Conservation (phyloP, 35 echinoderm and acorn worm species). For the Patiria miniata region DNA sequence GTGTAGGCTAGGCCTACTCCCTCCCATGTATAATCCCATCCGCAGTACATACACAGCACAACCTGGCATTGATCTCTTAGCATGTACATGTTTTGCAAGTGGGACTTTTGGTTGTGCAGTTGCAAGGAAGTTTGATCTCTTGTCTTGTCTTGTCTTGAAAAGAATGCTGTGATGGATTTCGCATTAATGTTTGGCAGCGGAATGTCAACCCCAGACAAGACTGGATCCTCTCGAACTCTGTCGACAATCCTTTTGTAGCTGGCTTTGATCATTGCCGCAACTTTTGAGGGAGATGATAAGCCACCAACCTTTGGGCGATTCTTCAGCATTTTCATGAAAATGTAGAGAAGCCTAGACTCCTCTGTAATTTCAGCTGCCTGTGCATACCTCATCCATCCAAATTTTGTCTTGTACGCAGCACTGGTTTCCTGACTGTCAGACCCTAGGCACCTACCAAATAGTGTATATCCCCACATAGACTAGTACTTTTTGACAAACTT, state of each 20-base stretch:
- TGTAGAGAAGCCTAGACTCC: slow-evolving; percentile 49
- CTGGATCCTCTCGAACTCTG: slow-evolving; percentile 37
- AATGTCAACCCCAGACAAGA: slow-evolving; percentile 18
- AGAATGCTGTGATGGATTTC: slow-evolving; percentile 49
- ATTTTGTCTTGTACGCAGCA: slow-evolving; percentile 65
- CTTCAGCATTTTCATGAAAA: slow-evolving; percentile 57
- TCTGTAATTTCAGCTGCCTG: slow-evolving; percentile 57
- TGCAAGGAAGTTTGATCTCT: slow-evolving; percentile 34
- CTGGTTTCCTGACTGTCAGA: slow-evolving; percentile 9
- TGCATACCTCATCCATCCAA: slow-evolving; percentile 50
- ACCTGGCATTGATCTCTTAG: no score
- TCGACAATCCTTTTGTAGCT: slow-evolving; percentile 48
- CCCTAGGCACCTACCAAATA: slow-evolving; percentile 54
- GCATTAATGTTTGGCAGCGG: slow-evolving; percentile 58
- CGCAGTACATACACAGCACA: no score
- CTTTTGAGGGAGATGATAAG: slow-evolving; percentile 55
- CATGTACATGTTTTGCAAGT: no score
- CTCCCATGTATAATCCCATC: no score
- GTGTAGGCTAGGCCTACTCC: no score
- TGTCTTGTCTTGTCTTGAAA: slow-evolving; percentile 40
- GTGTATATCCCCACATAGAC: slow-evolving; percentile 58
- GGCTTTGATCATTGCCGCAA: slow-evolving; percentile 29
- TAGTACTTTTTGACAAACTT: slow-evolving; percentile 71
- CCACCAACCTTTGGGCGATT: slow-evolving; percentile 39
- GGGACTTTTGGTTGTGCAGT: slow-evolving; percentile 48